Percentiles rank a stretch among this genome's conserved stretches.
Conservation (phyloP, 1,140 invertebrate species). For the Pachyrhynchus sulphureomaculatus region DNA sequence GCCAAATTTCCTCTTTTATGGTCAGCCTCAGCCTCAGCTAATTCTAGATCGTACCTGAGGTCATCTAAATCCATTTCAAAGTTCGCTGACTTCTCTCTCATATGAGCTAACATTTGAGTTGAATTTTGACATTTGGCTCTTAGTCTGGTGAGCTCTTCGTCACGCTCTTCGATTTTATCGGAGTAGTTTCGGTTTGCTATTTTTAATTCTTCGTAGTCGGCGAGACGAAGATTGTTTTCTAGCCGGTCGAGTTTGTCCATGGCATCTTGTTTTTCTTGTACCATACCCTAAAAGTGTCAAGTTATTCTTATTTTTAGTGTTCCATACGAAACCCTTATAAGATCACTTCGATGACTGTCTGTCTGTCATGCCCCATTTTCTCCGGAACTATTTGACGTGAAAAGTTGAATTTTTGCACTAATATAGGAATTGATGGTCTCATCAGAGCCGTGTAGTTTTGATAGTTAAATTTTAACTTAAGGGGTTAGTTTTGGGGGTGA, state of each 20-base stretch:
- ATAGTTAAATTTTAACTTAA: no score
- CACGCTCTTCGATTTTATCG: slow-evolving; percentile 50
- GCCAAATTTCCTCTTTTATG: slow-evolving; percentile 15
- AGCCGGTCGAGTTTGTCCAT: slow-evolving; percentile 33
- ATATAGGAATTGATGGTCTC: no score
- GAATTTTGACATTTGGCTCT: slow-evolving; percentile 38
- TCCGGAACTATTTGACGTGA: no score
- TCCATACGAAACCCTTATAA: no score
- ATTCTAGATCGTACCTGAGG: slow-evolving; percentile 3
- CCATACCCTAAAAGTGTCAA: slow-evolving; percentile 17
- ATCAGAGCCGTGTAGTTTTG: no score
- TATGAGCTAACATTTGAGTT: slow-evolving; percentile 46
- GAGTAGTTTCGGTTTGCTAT: slow-evolving; percentile 45
- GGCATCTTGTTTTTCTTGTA: slow-evolving; percentile 31
- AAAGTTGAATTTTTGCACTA: no score
- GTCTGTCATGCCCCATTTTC: no score
- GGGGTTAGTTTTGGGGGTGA: no score
- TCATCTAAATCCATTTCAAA: slow-evolving; percentile 23
- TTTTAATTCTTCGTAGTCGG: slow-evolving; percentile 47
- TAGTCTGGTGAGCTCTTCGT: slow-evolving; percentile 44
- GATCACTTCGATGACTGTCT: slow-evolving; percentile 9
- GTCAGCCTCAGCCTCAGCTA: background rate
- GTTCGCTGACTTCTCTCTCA: slow-evolving; percentile 44
- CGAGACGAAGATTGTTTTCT: slow-evolving; percentile 38
- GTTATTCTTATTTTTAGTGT: no score